phyloP scores from a whole-genome alignment of 2,888 invertebrate species.

The Epistrophe eligans region DNA sequence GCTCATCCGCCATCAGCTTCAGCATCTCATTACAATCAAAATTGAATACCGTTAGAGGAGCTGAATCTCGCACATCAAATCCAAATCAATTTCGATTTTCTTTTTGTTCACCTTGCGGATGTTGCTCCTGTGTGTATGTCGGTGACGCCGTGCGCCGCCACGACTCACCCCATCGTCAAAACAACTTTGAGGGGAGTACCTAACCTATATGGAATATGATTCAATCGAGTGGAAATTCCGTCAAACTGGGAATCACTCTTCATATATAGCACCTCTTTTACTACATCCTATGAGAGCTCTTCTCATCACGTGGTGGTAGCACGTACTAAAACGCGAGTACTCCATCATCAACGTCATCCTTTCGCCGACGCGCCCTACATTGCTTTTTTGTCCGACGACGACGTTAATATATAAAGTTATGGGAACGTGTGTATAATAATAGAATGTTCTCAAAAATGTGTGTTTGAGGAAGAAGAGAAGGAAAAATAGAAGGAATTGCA shows the following conservation, averaged over 20 bases:
- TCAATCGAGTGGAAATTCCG: conserved; percentile 69
- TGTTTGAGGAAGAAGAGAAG: not conserved
- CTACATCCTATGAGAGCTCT: not conserved
- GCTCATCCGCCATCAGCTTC: conserved; percentile 61
- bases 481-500: not conserved
- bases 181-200: not conserved
- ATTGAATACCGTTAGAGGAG: conserved; percentile 56
- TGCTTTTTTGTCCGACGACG: conserved; percentile 41
- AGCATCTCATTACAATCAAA: conserved; percentile 72
- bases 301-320: conserved; percentile 50
- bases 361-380: conserved; percentile 12
- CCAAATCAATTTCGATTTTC: conserved; percentile 68
- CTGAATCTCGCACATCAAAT: conserved; percentile 39
- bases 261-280: not conserved
- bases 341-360: conserved; percentile 52
- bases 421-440: conserved; percentile 66
- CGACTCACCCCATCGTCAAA: not conserved
- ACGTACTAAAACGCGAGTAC: conserved; percentile 55
- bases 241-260: conserved; percentile 62
- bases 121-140: not conserved
- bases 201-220: conserved; percentile 23
- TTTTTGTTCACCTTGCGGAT: conserved; percentile 17
- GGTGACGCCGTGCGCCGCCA: not conserved
- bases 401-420: conserved; percentile 22
- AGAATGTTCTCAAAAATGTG: conserved; percentile 43